Conservation (phyloP, 2,888 invertebrate species). For the Adela reaumurella region DNA sequence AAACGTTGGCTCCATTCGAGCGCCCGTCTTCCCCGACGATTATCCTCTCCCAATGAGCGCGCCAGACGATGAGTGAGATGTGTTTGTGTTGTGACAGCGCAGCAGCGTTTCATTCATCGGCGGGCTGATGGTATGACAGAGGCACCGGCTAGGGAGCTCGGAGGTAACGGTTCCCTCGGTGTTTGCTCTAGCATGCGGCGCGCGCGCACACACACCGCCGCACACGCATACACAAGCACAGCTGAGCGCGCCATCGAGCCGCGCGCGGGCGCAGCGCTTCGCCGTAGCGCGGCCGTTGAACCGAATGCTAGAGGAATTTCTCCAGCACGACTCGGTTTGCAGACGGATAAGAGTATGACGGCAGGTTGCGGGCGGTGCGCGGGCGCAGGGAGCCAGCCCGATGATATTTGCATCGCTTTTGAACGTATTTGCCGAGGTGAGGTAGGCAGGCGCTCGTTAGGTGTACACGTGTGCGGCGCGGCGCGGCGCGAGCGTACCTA, state of each 20-base stretch:
- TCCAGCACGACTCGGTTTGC: conserved; percentile 35
- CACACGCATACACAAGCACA: conserved; percentile 24
- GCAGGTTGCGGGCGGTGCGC: conserved; percentile 20
- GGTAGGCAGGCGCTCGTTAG: too few species aligned
- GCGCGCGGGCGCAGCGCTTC: conserved; percentile 28
- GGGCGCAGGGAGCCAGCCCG: not conserved
- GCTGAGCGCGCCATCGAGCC: conserved; percentile 11
- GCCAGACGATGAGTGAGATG: too few species aligned
- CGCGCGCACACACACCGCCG: conserved; percentile 22
- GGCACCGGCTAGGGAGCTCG: conserved; percentile 9
- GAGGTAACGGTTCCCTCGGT: conserved; percentile 47
- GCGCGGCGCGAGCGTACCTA: not conserved
- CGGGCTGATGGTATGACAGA: not conserved
- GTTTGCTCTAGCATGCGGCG: conserved; percentile 40
- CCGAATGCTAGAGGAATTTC: conserved; percentile 54
- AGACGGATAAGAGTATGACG: conserved; percentile 39
- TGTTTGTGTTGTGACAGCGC: too few species aligned
- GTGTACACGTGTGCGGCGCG: not conserved
- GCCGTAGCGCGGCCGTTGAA: conserved; percentile 48
- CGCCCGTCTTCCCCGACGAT: too few species aligned
- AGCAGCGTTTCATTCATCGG: not conserved
- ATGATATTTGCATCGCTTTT: too few species aligned
- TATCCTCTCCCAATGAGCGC: too few species aligned
- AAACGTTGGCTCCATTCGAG: too few species aligned
- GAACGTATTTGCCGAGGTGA: too few species aligned